Evolutionary conservation across 2,888 invertebrate genomes (phyloP).

Genomic region (Cephus sareptanus): DNA sequence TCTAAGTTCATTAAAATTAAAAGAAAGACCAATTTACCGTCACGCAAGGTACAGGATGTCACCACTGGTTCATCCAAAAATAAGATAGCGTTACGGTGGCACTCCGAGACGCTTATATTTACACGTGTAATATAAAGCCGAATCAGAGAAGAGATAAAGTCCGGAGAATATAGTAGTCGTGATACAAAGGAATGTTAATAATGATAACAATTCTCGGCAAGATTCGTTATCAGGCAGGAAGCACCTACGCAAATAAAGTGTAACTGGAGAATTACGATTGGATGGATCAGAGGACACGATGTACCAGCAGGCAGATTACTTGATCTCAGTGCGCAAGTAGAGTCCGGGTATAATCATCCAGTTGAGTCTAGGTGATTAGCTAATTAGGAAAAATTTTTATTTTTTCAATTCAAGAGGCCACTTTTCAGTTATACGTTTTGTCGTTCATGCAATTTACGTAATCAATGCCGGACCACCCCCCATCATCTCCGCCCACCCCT

Average conservation of each 20-base stretch:
- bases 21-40: slow-evolving; percentile 25
- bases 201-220: not conserved
- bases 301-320: not conserved
- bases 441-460: not conserved
- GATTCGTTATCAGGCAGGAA: not conserved
- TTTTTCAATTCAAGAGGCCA: not conserved
- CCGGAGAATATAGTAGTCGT: not conserved
- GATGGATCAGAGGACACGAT: not conserved
- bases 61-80: not conserved
- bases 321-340: not conserved
- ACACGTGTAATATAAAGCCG: not conserved
- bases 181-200: not conserved
- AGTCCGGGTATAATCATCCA: not conserved
- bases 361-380: not conserved
- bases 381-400: not conserved
- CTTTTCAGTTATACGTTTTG: not conserved
- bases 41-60: slow-evolving; percentile 39
- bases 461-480: not conserved
- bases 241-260: not conserved
- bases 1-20: not conserved
- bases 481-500: not conserved
- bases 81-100: not conserved
- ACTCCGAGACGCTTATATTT: not conserved
- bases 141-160: not conserved
- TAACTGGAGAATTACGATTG: not conserved